These are phyloP conservation scores for Glossosoma conforme DNA, from an alignment of 1,140 invertebrate species.

Conservation along the genomic window DNA sequence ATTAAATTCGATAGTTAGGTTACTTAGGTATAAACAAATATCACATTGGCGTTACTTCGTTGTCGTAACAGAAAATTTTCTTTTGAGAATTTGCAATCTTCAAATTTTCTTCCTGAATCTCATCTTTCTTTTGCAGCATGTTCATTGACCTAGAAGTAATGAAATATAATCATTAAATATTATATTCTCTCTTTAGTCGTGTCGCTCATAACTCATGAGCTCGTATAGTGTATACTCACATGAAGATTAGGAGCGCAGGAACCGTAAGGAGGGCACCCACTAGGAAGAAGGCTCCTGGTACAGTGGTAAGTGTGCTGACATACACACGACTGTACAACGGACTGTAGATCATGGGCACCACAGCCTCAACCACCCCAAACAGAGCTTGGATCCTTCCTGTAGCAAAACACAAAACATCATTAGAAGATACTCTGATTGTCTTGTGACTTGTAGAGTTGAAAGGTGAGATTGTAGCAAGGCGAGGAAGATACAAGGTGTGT, in stretches of 20 bases:
- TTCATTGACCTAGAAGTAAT: slow-evolving; percentile 33
- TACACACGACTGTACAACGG: slow-evolving; percentile 50
- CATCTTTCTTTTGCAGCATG: slow-evolving; percentile 32
- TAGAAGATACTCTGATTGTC: no score
- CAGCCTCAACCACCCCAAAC: slow-evolving; percentile 50
- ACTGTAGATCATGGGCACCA: slow-evolving; percentile 45
- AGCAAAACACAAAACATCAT: slow-evolving; percentile 33
- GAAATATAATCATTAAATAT: slow-evolving; percentile 19
- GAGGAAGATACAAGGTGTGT: no score
- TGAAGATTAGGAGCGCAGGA: slow-evolving; percentile 42
- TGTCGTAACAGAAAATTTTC: slow-evolving; percentile 38
- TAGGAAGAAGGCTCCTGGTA: slow-evolving; percentile 46
- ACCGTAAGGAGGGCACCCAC: slow-evolving; percentile 44
- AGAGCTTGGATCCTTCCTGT: slow-evolving; percentile 55
- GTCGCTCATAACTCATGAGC: neutral
- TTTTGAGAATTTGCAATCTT: slow-evolving; percentile 34
- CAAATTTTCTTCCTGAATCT: slow-evolving; percentile 33
- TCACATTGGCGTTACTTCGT: slow-evolving; percentile 36
- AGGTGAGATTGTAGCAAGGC: no score
- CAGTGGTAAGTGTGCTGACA: slow-evolving; percentile 38
- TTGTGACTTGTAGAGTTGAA: no score
- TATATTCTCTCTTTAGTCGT: neutral
- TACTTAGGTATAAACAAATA: no score
- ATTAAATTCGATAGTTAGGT: no score
- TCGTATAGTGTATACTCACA: slow-evolving; percentile 36